Conservation (phyloP, 2,113 vertebrate genomes). For the Emydura subglobosa region DNA sequence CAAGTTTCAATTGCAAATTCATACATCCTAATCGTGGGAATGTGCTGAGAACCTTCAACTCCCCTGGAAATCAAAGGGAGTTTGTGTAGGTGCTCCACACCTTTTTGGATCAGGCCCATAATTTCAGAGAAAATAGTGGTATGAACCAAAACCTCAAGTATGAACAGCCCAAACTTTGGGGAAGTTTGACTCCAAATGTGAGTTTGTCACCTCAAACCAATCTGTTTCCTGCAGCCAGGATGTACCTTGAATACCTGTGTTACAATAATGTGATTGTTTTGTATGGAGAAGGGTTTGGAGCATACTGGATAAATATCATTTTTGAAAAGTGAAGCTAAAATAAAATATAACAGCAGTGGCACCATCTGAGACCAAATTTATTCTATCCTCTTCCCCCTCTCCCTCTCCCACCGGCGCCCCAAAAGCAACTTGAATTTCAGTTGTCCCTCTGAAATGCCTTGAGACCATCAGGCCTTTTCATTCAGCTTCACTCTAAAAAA, state of each 20-base stretch:
- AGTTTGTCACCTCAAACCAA: background rate
- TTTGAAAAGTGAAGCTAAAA: background rate
- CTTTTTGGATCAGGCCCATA: background rate
- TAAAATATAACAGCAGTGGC: background rate
- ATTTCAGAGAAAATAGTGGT: background rate
- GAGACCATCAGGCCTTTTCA: background rate
- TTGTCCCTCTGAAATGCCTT: background rate
- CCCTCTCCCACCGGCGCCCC: too few species aligned
- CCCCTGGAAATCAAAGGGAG: background rate
- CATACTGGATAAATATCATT: background rate
- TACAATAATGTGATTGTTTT: background rate
- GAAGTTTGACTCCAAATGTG: background rate
- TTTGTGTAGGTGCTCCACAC: rapidly evolving
- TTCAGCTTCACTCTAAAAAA: background rate
- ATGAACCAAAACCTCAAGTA: background rate
- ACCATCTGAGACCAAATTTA: background rate
- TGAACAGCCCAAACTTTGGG: background rate
- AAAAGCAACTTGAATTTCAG: background rate
- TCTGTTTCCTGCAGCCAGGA: background rate
- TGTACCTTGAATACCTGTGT: background rate
- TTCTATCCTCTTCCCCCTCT: too few species aligned
- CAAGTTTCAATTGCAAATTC: background rate
- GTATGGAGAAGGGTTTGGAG: background rate
- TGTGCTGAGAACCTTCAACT: background rate
- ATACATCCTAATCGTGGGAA: background rate